Base-by-base conservation (phyloP, 2,113 vertebrate genomes). In the Ctenodactylus gundi region DNA sequence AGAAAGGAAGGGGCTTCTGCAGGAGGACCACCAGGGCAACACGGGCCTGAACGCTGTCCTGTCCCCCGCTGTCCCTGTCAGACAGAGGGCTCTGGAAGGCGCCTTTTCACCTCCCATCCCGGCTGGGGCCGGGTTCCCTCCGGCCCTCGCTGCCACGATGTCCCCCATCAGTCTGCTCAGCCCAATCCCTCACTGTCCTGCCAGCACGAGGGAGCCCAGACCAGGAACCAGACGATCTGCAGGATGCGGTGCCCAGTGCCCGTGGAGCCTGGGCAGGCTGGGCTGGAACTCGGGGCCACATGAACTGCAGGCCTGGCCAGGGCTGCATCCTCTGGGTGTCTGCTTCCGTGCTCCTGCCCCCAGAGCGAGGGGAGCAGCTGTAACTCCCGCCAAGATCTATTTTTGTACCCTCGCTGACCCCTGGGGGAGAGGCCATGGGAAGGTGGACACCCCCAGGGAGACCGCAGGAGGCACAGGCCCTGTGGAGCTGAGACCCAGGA, bases 351-450 rank as follows among this genome's bases (percentile, higher is more conserved):
- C 95, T 91, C 81, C 81, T 92, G 67, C 31, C 57, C 20, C 46
- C 72, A 68, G 88, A 90, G 39, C 34, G 29, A 67, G 78, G 65
- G 34, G 94, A 87, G 72, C 51, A 49, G 55, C 68, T 41, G 25
- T 41, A 81, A 82, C 70, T 68, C 34, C 67, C 92, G n/a, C 95
- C 60, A 82, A 51, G 27, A 1, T 62, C 96, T 92, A 87, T 96
- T 95, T 97, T 95, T 86, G 93, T 21, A 81, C 68, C 65, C 46
- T 39, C 65, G 39, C 0, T 36, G 5, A 44, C 64, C 1, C 7
- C 76, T 36, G 80, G 14, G 10, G 64, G 39, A 91, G 83, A 15
- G 80, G 80, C 81, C 88, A 64, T 82, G 95, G 91, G 95, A 97
- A 88, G 90, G 57, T 60, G 90, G 49, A 51, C 60, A 55, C 58